These are phyloP conservation scores for Euzophera pinguis DNA, from an alignment of 2,888 invertebrate genomes.

Conservation along the genomic window DNA sequence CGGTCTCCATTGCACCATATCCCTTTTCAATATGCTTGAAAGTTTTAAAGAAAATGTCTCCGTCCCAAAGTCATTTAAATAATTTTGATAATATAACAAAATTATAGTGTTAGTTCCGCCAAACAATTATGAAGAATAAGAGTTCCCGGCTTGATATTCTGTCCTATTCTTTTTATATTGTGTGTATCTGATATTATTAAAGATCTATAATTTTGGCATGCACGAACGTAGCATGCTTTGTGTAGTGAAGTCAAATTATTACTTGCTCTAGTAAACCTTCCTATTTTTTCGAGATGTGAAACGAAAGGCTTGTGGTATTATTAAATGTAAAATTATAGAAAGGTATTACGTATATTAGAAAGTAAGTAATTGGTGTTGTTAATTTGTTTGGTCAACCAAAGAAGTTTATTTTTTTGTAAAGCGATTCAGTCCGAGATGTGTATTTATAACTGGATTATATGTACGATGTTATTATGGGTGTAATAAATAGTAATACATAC, in stretches of 20 bases:
- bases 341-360: constrained; percentile 43
- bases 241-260: constrained; percentile 45
- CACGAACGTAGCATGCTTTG: constrained; percentile 44
- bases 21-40: constrained; percentile 20
- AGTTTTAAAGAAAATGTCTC: constrained; percentile 65
- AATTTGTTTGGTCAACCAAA: constrained; percentile 72
- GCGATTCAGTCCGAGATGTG: constrained; percentile 60
- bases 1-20: constrained; percentile 15
- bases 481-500: constrained; percentile 70
- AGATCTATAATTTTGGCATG: constrained; percentile 19
- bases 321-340: constrained; percentile 38
- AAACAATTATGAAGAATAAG: constrained; percentile 33
- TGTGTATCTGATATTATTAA: constrained; percentile 29
- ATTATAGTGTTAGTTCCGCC: constrained; percentile 42
- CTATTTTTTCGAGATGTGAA: constrained; percentile 47
- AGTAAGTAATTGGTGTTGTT: constrained; percentile 58
- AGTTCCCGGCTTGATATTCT: constrained; percentile 37
- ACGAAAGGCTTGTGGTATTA: constrained; percentile 64
- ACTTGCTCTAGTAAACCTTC: constrained; percentile 31
- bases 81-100: constrained; percentile 52
- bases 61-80: constrained; percentile 76
- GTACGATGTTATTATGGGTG: constrained; percentile 65
- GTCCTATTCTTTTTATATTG: constrained; percentile 36
- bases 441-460: constrained; percentile 62
- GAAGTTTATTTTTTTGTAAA: constrained; percentile 74